Evolutionary conservation across 2,113 vertebrate genomes (phyloP), one percentile per base, ranked within the genome.

Genomic region (Panthera tigris): DNA sequence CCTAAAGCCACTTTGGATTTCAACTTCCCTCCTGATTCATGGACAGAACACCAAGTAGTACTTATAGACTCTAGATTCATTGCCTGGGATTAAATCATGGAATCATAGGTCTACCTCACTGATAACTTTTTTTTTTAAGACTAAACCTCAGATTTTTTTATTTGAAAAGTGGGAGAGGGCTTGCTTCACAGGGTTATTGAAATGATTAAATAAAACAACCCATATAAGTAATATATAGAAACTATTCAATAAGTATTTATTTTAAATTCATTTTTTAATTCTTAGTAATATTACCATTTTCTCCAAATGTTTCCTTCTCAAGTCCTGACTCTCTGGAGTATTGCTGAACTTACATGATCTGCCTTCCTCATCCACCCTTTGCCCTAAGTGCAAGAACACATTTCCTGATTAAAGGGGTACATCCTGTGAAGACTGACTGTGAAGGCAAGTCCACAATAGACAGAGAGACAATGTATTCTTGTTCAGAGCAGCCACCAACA

Each of bases 401-500:
- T 78, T 73, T 55, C 65, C 88, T 94, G 91, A 97, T 95, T 96
- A 97, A 97, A 98, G 87, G 31, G 86, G 80, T 86, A 79, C 80
- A 82, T 90, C 90, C 83, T 61, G 80, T 11, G 45, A 92, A 87
- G 74, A 74, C 76, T 27, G 76, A 68, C 92, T 93, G 45, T 61
- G 82, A 85, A 68, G 92, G 95, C 85, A n/a, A 68, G 81, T 61
- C 95, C 94, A 96, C 96, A 98, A 97, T 80, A 94, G 92, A 50
- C 5, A 3, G 63, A 81, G 91, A 95, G 95, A 98, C 96, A 97
- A 97, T 95, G 52, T 69, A 29, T 88, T 95, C 97, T 94, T 97
- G 96, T 97, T 96, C 93, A 95, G 93, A 95, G 95, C 85, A 91
- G 85, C 94, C 95, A 93, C 97, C 97, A 88, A 25, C 97, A 50